Evolutionary conservation across 2,113 vertebrate genomes (phyloP).

Genomic region (Thymallus thymallus): DNA sequence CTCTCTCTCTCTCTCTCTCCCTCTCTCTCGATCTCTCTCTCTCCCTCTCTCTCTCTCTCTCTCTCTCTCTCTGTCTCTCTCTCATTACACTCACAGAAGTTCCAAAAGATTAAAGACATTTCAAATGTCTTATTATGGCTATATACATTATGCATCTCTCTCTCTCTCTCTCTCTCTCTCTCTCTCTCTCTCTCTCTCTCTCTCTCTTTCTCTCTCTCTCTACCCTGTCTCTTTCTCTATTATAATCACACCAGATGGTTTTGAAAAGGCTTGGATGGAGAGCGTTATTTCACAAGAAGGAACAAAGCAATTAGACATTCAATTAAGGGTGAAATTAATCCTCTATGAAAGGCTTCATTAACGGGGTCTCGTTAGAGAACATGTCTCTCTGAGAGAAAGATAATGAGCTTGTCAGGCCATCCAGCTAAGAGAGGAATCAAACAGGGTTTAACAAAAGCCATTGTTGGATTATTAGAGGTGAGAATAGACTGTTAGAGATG

Average conservation of each 20-base stretch:
- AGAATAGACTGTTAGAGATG: not conserved
- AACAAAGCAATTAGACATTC: slow-evolving; percentile 77
- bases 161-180: not conserved
- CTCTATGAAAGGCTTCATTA: slow-evolving; percentile 79
- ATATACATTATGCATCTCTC: too few relatives aligned
- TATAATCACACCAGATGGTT: slow-evolving; percentile 76
- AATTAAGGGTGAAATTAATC: slow-evolving; percentile 81
- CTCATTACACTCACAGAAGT: slow-evolving; percentile 74
- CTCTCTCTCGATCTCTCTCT: too few relatives aligned
- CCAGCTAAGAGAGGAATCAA: slow-evolving; percentile 73
- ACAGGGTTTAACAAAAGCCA: slow-evolving; percentile 71
- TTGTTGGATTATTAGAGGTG: slow-evolving; percentile 40
- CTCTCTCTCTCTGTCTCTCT: too few relatives aligned
- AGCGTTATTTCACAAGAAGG: slow-evolving; percentile 66
- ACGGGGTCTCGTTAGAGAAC: slow-evolving; percentile 71
- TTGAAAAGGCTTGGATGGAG: slow-evolving; percentile 66
- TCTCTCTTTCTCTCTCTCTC: too few relatives aligned
- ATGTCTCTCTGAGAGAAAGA: slow-evolving; percentile 68
- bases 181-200: slow-evolving; percentile 34
- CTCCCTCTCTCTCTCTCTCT: too few relatives aligned
- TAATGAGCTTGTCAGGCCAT: slow-evolving; percentile 72
- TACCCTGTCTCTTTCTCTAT: slow-evolving; percentile 32
- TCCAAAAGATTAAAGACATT: too few relatives aligned
- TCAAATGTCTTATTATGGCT: too few relatives aligned
- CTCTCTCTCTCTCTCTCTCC: too few relatives aligned